Evolutionary conservation across 2,797 vertebrate species (phyloP).

Genomic region (Hyperoplus immaculatus): DNA sequence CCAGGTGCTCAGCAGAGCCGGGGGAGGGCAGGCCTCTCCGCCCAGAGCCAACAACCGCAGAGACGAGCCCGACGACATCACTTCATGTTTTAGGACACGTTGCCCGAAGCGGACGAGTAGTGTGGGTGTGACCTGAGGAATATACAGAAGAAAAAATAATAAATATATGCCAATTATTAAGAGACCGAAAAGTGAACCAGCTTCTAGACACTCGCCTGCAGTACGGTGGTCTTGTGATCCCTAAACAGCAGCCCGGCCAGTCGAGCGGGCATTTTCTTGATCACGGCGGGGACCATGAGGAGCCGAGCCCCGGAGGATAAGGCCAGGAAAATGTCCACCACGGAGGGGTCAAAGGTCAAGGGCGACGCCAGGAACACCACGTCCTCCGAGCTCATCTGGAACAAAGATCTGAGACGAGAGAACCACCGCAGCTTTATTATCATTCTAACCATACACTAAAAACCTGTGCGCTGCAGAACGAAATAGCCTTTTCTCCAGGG

Average conservation of each 20-base stretch:
- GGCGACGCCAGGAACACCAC: constrained; percentile 93
- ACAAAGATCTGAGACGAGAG: constrained; percentile 85
- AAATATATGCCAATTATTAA: too few relatives aligned
- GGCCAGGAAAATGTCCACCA: constrained; percentile 94
- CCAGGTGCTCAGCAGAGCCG: constrained; percentile 88
- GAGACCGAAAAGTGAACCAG: neutral
- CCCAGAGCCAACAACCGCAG: constrained; percentile 94
- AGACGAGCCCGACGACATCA: constrained; percentile 87
- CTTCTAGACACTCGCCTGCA: constrained; percentile 86
- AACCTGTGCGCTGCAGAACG: too few relatives aligned
- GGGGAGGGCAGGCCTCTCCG: constrained; percentile 91
- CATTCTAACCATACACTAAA: too few relatives aligned
- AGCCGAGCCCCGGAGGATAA: constrained; percentile 92
- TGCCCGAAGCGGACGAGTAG: constrained; percentile 91
- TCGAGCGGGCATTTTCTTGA: constrained; percentile 89
- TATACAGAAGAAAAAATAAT: neutral
- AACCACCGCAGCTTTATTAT: too few relatives aligned
- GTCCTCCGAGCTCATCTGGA: constrained; percentile 89
- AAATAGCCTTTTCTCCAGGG: too few relatives aligned
- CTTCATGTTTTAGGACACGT: constrained; percentile 80
- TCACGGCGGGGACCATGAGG: constrained; percentile 87
- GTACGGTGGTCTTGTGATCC: constrained; percentile 88
- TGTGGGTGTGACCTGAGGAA: constrained; percentile 91
- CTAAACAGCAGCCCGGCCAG: constrained; percentile 88
- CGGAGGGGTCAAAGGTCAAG: constrained; percentile 97